Evolutionary conservation across 2,888 invertebrate species (phyloP), one percentile per base, ranked within the genome.

Genomic region (Galeruca laticollis): DNA sequence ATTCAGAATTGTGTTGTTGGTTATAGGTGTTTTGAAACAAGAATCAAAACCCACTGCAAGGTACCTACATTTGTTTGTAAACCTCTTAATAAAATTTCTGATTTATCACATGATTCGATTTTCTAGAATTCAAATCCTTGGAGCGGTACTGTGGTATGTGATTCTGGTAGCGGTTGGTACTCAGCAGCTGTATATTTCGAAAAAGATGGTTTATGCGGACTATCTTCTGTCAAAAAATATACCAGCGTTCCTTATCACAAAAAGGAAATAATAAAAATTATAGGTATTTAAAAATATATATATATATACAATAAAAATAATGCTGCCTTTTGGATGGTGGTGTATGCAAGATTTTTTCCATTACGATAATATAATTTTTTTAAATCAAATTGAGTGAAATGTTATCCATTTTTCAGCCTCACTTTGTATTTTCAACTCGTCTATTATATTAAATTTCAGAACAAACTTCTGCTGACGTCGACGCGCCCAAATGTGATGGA

Each of bases 81-180:
- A 13, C 5, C 13, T 54, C 4, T 2, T 33, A 33, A 1, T 11
- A 31, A 31, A 26, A 60, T 20, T 35, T 51, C 2, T 47, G 13
- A 49, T 11, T 15, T n/a, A n/a, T n/a, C n/a, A n/a, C n/a, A 5
- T 37, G 15, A 31, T 49, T 26, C 33, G 15, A 20, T 59, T 63
- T 75, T 75, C 66, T 57, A 78, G 78, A 68, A 71, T 56, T 57
- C 66, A 5, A 13, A 49, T 11, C 82, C 86, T 37, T 93, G 92
- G 91, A 89, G 89, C 73, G 94, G 93, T 35, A 88, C 89, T 20
- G 87, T 94, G 15, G 90, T 90, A 49, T 94, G 94, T 78, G 89
- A 90, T 52, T 87, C 89, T 10, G 86, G 87, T 6, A 82, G 83
- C 10, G 92, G 91, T 20, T 94, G 94, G 93, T 92, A 90, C 82